phyloP scores from a whole-genome alignment of 2,888 invertebrate species.

The Rhingia campestris region DNA sequence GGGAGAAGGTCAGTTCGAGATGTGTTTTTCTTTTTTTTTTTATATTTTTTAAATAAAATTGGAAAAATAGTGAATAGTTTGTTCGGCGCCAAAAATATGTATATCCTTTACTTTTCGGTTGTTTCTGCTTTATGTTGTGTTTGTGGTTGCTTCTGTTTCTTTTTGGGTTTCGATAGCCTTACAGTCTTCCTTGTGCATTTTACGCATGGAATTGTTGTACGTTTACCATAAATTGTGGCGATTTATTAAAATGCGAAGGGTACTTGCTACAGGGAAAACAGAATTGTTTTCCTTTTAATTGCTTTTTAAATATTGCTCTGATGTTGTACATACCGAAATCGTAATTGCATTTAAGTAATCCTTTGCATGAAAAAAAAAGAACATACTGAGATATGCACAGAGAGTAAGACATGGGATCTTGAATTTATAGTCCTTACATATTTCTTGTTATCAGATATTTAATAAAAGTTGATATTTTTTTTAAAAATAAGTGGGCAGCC shows the following conservation, averaged over 20 bases:
- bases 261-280: conserved; percentile 12
- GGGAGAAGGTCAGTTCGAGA: conserved; percentile 30
- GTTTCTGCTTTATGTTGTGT: background rate
- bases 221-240: conserved; percentile 54
- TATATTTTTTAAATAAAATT: conserved; percentile 59
- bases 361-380: background rate
- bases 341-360: conserved; percentile 35
- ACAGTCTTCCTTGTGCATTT: conserved; percentile 31
- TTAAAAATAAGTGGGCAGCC: too few relatives aligned
- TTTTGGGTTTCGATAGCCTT: background rate
- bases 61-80: conserved; percentile 42
- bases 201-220: conserved; percentile 43
- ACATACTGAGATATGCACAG: background rate
- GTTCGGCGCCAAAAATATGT: conserved; percentile 57
- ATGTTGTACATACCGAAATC: conserved; percentile 20
- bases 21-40: conserved; percentile 45
- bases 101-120: background rate
- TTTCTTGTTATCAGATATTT: too few relatives aligned
- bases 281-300: conserved; percentile 37
- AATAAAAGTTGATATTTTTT: too few relatives aligned
- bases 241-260: conserved; percentile 52
- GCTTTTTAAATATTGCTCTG: conserved; percentile 43
- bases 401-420: background rate
- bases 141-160: conserved; percentile 38
- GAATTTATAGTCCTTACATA: too few relatives aligned